These are phyloP conservation scores for Microcebus murinus DNA, from an alignment of 2,113 vertebrate genomes.

Conservation along the genomic window DNA sequence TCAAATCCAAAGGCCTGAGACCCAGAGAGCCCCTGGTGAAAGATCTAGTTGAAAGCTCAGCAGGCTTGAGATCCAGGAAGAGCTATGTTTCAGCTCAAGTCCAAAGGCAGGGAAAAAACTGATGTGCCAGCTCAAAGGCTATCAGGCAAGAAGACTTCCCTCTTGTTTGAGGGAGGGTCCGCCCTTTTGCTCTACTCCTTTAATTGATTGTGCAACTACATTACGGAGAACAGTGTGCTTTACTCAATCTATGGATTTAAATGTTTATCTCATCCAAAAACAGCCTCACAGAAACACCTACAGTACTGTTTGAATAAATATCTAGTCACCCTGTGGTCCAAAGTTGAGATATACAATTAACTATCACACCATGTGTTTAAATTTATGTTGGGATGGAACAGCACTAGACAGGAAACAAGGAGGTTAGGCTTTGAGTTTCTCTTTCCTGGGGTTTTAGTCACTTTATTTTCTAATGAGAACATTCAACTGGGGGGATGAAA, in stretches of 20 bases:
- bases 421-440: background rate
- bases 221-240: background rate
- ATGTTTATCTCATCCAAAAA: background rate
- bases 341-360: background rate
- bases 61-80: background rate
- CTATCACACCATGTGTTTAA: background rate
- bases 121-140: background rate
- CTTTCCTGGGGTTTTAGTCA: background rate
- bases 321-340: background rate
- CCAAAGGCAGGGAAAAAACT: background rate
- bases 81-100: background rate
- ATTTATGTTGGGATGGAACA: background rate
- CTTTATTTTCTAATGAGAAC: background rate
- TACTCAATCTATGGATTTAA: background rate
- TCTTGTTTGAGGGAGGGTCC: background rate
- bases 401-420: background rate
- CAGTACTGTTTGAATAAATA: background rate
- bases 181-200: background rate
- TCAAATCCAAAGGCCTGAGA: background rate
- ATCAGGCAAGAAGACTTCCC: background rate
- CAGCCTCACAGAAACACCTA: background rate
- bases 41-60: background rate
- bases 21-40: background rate
- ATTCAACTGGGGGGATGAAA: background rate
- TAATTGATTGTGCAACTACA: background rate